Conservation (phyloP, 2,888 invertebrate species). For the Ennomos erosarius region DNA sequence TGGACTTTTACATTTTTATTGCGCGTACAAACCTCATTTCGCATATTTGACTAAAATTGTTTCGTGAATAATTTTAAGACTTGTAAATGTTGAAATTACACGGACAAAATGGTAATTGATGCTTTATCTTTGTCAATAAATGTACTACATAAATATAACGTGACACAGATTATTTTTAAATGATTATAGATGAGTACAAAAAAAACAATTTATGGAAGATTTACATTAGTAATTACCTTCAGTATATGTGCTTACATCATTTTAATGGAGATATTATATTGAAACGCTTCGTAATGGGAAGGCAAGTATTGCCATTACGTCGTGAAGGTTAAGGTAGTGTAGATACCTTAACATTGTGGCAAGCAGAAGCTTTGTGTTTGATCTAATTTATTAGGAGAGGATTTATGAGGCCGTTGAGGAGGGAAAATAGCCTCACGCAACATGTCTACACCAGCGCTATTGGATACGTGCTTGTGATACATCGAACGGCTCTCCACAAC, state of each 20-base stretch:
- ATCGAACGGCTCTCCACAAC: slow-evolving; percentile 63
- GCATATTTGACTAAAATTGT: slow-evolving; percentile 42
- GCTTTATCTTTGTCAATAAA: slow-evolving; percentile 25
- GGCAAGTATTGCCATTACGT: background rate
- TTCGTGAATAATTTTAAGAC: slow-evolving; percentile 41
- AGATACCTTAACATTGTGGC: slow-evolving; percentile 15
- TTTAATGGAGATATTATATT: background rate
- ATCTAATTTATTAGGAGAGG: slow-evolving; percentile 73
- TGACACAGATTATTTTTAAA: slow-evolving; percentile 17
- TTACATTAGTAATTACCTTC: slow-evolving; percentile 3
- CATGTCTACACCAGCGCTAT: slow-evolving; percentile 66
- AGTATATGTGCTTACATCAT: background rate
- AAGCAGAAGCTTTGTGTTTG: slow-evolving; percentile 59
- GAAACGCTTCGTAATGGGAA: background rate
- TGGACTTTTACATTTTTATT: slow-evolving; percentile 45
- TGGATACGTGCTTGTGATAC: slow-evolving; percentile 70
- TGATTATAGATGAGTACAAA: slow-evolving; percentile 12
- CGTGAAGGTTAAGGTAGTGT: slow-evolving; percentile 2
- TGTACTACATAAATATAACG: slow-evolving; percentile 13
- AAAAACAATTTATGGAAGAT: slow-evolving; percentile 12
- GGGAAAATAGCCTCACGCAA: slow-evolving; percentile 72
- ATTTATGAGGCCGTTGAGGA: slow-evolving; percentile 69
- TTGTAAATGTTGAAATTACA: slow-evolving; percentile 34
- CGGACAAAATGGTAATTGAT: slow-evolving; percentile 28
- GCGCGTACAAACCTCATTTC: slow-evolving; percentile 45